Percentiles rank a stretch among this genome's conserved stretches.
Conservation (phyloP, 2,888 invertebrate genomes). For the Epinotia ramella region DNA sequence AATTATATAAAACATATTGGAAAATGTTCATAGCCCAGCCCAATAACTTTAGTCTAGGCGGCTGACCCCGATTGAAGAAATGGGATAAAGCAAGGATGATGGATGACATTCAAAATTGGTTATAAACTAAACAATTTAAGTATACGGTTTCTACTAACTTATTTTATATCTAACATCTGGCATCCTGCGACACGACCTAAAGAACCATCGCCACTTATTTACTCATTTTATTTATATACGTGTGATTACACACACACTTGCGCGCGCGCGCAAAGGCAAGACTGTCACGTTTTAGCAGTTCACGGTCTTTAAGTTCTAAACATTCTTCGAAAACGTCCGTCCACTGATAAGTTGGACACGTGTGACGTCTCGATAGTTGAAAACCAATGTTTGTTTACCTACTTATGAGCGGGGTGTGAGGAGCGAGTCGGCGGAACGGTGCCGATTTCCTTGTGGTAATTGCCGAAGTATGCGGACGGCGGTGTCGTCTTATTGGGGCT, state of each 20-base stretch:
- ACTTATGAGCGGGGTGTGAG: conserved; percentile 55
- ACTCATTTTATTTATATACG: not conserved
- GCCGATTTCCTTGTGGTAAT: conserved; percentile 83
- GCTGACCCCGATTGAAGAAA: not conserved
- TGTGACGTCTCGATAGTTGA: conserved; percentile 7
- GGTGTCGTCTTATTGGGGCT: conserved; percentile 83
- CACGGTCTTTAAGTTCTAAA: not conserved
- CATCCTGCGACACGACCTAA: not conserved
- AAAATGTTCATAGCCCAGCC: not conserved
- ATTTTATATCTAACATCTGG: not conserved
- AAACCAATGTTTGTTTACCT: conserved; percentile 41
- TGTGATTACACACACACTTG: not conserved
- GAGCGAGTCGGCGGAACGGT: conserved; percentile 67
- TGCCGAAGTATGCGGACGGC: conserved; percentile 83
- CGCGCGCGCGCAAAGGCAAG: not conserved
- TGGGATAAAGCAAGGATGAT: not conserved
- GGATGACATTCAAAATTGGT: not conserved
- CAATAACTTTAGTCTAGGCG: not conserved
- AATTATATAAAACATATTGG: conserved; percentile 34
- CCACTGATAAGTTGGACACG: not conserved
- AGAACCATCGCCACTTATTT: not conserved
- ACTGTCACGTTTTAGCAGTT: not conserved
- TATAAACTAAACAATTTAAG: not conserved
- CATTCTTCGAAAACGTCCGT: not conserved
- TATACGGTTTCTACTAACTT: not conserved